These are phyloP conservation scores for Linyphia triangularis DNA, from an alignment of 2,888 invertebrate genomes.

Conservation along the genomic window DNA sequence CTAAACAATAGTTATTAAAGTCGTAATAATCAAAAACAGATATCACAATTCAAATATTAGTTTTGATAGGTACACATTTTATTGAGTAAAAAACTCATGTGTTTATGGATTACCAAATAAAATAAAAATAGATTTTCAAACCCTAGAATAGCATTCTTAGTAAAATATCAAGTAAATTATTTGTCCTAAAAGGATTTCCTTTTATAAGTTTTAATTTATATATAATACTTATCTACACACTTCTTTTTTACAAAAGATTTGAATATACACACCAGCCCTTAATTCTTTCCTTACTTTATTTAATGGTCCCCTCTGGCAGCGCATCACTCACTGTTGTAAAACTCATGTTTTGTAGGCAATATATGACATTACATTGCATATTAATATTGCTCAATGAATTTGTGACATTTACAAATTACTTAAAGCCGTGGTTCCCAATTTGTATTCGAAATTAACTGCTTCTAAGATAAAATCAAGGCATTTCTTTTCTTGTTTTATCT, in stretches of 20 bases:
- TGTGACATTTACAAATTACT: too few species aligned
- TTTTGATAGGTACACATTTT: not conserved
- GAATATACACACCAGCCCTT: not conserved
- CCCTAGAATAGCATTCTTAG: conserved; percentile 20
- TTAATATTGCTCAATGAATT: too few species aligned
- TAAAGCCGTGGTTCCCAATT: too few species aligned
- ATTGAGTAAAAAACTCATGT: not conserved
- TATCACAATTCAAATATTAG: not conserved
- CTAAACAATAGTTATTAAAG: not conserved
- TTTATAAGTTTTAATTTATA: not conserved
- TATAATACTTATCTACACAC: not conserved
- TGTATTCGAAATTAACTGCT: too few species aligned
- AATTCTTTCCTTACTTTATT: not conserved
- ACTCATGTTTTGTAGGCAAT: too few species aligned
- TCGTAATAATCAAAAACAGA: not conserved
- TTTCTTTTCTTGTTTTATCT: too few species aligned
- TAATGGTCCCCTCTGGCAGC: not conserved
- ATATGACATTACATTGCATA: too few species aligned
- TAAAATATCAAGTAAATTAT: not conserved
- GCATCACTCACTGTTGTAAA: not conserved
- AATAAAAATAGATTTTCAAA: not conserved
- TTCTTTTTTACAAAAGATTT: not conserved
- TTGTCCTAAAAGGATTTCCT: too few species aligned
- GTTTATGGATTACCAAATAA: too few species aligned
- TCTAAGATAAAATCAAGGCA: too few species aligned